Evolutionary conservation across 2,113 vertebrate genomes (phyloP).

Genomic region (Hemichromis elongatus): DNA sequence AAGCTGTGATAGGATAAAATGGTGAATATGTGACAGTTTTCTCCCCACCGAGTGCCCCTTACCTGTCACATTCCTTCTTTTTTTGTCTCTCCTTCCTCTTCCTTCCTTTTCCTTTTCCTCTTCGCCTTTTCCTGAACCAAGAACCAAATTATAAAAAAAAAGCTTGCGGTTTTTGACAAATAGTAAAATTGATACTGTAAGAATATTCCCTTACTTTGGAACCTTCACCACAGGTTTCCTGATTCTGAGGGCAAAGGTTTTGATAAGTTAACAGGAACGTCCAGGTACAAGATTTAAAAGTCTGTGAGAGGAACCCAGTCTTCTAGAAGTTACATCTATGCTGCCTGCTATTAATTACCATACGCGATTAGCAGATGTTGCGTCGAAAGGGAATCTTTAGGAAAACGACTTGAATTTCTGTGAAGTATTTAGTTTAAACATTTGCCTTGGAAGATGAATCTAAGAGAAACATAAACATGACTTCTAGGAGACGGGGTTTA

Average conservation of each 20-base stretch:
- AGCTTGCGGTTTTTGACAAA: neutral
- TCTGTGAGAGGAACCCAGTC: neutral
- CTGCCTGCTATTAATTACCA: neutral
- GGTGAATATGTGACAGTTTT: neutral
- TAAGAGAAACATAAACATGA: neutral
- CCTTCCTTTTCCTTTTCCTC: conserved; percentile 66
- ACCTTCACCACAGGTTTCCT: conserved; percentile 59
- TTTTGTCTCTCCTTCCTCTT: conserved; percentile 73
- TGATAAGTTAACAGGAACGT: neutral
- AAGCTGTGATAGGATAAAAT: neutral
- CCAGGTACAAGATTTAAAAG: neutral
- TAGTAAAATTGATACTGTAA: neutral
- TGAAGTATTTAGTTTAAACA: neutral
- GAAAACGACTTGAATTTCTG: neutral
- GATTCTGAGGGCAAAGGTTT: conserved; percentile 58
- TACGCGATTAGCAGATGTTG: neutral
- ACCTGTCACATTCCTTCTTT: conserved; percentile 74
- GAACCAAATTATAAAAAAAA: neutral
- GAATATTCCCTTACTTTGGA: conserved; percentile 61
- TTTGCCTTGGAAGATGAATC: neutral
- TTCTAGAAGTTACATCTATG: neutral
- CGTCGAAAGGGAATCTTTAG: neutral
- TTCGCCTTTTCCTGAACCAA: conserved; percentile 57
- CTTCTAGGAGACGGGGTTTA: neutral
- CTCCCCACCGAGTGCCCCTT: neutral